Conservation (phyloP, 2,797 vertebrate species). For the Crax fasciolata region DNA sequence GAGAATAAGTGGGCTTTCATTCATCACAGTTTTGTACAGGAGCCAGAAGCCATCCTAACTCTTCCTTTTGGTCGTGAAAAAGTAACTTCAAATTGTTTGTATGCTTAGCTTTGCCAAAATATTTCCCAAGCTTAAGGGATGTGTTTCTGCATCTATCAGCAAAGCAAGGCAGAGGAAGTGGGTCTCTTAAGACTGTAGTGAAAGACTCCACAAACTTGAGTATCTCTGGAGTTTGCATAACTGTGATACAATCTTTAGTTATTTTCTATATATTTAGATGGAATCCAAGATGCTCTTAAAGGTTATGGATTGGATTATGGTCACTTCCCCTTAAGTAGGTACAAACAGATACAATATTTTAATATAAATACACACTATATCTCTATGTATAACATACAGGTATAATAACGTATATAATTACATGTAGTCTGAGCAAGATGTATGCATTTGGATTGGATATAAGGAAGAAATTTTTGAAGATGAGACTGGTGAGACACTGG, state of each 20-base stretch:
- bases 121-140: neutral
- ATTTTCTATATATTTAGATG: neutral
- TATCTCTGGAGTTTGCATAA: neutral
- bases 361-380: neutral
- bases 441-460: neutral
- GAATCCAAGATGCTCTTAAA: neutral
- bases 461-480: neutral
- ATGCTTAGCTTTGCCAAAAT: neutral
- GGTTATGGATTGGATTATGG: neutral
- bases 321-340: neutral
- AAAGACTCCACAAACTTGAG: neutral
- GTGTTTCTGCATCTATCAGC: neutral
- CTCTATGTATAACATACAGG: neutral
- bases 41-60: neutral
- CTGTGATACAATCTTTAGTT: neutral
- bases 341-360: neutral
- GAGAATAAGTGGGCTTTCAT: neutral
- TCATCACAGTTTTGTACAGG: neutral
- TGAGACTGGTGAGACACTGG: neutral
- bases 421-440: neutral
- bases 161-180: neutral
- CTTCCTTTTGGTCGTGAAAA: neutral
- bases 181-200: neutral
- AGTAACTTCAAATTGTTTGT: neutral
- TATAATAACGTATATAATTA: neutral